These are phyloP conservation scores for Drosophila gaucha DNA, from an alignment of 2,888 invertebrate species.

Conservation along the genomic window DNA sequence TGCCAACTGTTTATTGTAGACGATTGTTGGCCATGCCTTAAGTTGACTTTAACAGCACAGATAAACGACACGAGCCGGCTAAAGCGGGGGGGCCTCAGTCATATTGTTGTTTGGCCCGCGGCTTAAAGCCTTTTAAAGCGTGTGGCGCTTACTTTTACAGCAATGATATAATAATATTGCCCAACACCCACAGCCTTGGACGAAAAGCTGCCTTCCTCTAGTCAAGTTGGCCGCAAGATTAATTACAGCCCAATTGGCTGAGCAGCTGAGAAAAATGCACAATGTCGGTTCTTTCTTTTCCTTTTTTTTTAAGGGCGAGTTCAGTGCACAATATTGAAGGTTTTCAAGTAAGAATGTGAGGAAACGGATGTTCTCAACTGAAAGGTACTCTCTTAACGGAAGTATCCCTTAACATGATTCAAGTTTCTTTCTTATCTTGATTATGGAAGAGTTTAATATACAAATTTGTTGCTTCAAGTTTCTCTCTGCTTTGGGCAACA, in stretches of 20 bases:
- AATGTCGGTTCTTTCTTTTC: neutral
- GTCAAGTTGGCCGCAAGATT: slow-evolving; percentile 57
- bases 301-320: slow-evolving; percentile 5
- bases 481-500: neutral
- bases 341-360: neutral
- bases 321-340: slow-evolving; percentile 59
- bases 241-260: slow-evolving; percentile 69
- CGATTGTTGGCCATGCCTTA: slow-evolving; percentile 51
- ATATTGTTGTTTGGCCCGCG: slow-evolving; percentile 16
- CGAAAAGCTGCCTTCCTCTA: slow-evolving; percentile 13
- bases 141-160: slow-evolving; percentile 2
- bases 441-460: neutral
- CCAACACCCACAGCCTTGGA: slow-evolving; percentile 47
- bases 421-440: neutral
- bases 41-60: slow-evolving; percentile 47
- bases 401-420: neutral
- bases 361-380: neutral
- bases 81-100: neutral
- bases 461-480: neutral
- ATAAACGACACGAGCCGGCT: slow-evolving; percentile 49
- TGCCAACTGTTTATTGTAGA: slow-evolving; percentile 42
- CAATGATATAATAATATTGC: slow-evolving; percentile 44
- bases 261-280: slow-evolving; percentile 37
- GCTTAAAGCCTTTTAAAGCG: slow-evolving; percentile 47
- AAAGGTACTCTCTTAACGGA: neutral